A percentile compares a stretch with the other conserved stretches of the same genome.
Evolutionary conservation across 2,113 vertebrate species (phyloP).

Genomic region (Microcebus griseorufus): DNA sequence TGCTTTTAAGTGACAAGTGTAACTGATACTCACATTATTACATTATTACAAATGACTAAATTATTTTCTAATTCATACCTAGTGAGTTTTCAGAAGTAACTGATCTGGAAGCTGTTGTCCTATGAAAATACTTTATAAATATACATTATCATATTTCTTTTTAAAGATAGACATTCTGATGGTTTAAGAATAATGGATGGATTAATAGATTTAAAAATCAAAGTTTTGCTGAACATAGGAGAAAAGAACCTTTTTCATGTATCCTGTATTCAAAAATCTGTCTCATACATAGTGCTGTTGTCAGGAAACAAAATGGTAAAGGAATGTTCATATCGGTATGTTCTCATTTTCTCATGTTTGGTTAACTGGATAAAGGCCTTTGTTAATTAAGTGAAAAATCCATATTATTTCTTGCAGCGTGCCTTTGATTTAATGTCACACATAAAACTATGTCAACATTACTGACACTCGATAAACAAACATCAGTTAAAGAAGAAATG

Average conservation of each 20-base stretch:
- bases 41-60: neutral
- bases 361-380: constrained; percentile 20
- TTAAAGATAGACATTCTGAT: neutral
- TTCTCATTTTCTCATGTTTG: constrained; percentile 28
- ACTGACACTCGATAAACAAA: constrained; percentile 31
- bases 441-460: constrained; percentile 28
- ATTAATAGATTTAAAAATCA: constrained; percentile 11
- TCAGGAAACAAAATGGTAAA: neutral
- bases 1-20: neutral
- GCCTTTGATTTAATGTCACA: constrained; percentile 54
- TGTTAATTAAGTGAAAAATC: constrained; percentile 57
- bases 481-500: constrained; percentile 37
- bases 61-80: neutral
- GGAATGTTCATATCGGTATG: neutral
- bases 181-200: neutral
- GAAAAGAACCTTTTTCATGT: neutral
- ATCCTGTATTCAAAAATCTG: neutral
- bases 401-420: neutral
- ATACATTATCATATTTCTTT: neutral
- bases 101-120: neutral
- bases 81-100: neutral
- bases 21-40: neutral
- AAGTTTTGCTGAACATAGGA: neutral
- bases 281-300: neutral
- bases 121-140: neutral